phyloP scores from a whole-genome alignment of 1,140 invertebrate species.

The Wasmannia auropunctata region DNA sequence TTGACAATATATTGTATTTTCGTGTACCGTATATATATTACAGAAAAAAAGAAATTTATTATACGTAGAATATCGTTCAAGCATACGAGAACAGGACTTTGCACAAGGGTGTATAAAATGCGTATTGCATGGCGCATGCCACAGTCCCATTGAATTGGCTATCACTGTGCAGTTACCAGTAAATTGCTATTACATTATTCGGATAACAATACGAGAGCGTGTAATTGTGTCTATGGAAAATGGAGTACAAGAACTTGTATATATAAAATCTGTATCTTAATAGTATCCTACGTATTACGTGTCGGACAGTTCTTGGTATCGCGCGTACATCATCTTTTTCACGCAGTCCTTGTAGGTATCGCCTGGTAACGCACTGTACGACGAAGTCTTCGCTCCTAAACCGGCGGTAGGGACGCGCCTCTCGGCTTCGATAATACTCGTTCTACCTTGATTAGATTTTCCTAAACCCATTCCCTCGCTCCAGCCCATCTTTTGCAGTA shows the following conservation, averaged over 20 bases:
- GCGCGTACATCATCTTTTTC: conserved; percentile 95
- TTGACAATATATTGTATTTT: neutral
- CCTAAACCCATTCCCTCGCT: conserved; percentile 97
- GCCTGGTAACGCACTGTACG: conserved; percentile 91
- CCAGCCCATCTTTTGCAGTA: conserved; percentile 99
- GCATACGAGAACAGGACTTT: conserved; percentile 8
- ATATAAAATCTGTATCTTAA: conserved; percentile 68
- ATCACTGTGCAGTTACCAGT: conserved; percentile 60
- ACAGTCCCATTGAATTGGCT: conserved; percentile 56
- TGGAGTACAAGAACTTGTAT: conserved; percentile 56
- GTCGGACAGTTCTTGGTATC: conserved; percentile 92
- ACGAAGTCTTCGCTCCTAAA: conserved; percentile 90
- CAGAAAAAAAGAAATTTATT: conserved; percentile 33
- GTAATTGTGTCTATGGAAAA: conserved; percentile 69
- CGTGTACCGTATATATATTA: neutral
- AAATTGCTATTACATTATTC: conserved; percentile 47
- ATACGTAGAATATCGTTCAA: conserved; percentile 20
- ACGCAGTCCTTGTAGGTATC: conserved; percentile 96
- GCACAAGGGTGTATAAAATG: conserved; percentile 53
- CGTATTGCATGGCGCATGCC: neutral
- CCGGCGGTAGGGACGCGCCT: conserved; percentile 89
- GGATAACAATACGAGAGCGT: conserved; percentile 57
- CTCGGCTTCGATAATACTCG: conserved; percentile 94
- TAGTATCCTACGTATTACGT: conserved; percentile 75
- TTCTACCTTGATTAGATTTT: conserved; percentile 96